These are phyloP conservation scores for Tamias sibiricus DNA, from an alignment of 2,113 vertebrate genomes.

Conservation along the genomic window DNA sequence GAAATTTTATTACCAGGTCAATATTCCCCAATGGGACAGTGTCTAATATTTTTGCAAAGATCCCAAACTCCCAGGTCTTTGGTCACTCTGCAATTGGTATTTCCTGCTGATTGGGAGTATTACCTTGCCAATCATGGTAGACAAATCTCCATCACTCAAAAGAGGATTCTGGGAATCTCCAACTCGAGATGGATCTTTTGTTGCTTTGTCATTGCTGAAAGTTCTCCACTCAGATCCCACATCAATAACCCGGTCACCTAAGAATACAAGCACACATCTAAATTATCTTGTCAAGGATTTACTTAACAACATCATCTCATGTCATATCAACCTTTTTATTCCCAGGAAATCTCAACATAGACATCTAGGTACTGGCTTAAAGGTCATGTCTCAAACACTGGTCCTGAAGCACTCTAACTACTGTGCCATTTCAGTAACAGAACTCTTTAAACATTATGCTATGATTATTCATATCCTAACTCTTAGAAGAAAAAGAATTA, in stretches of 20 bases:
- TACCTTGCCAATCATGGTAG: constrained; percentile 99
- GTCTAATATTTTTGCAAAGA: not conserved
- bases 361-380: not conserved
- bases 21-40: not conserved
- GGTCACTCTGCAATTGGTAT: not conserved
- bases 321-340: not conserved
- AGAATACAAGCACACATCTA: constrained; percentile 50
- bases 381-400: not conserved
- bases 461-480: constrained; percentile 13
- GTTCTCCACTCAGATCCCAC: constrained; percentile 99
- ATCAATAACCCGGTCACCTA: constrained; percentile 98
- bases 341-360: not conserved
- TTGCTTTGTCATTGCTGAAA: constrained; percentile 99
- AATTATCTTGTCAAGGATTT: not conserved
- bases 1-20: not conserved
- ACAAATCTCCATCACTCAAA: constrained; percentile 96
- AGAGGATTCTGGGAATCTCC: constrained; percentile 98
- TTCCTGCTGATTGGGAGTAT: not conserved
- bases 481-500: not conserved
- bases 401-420: constrained; percentile 4
- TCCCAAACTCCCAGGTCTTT: not conserved
- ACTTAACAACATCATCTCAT: not conserved
- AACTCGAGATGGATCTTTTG: constrained; percentile 98
- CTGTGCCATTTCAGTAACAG: not conserved
- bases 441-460: not conserved